Evolutionary conservation across 2,113 vertebrate genomes (phyloP).

Genomic region (Lycocorax pyrrhopterus): DNA sequence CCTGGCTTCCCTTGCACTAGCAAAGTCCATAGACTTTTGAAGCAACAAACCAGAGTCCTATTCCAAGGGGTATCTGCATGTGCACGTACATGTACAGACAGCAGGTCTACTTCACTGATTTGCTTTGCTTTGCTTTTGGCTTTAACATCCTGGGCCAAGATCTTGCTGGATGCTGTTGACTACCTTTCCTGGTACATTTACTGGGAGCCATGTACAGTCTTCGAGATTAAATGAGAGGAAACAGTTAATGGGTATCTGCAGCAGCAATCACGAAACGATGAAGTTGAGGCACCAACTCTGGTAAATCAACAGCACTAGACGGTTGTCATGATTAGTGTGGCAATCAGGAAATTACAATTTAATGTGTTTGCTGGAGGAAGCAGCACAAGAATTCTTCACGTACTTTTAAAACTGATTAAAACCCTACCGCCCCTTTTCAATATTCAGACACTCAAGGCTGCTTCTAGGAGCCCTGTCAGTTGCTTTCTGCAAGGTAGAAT

Average conservation of each 20-base stretch:
- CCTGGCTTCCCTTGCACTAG: background rate
- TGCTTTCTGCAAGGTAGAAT: background rate
- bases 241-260: slow-evolving; percentile 37
- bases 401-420: slow-evolving; percentile 49
- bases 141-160: background rate
- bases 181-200: background rate
- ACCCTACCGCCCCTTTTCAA: slow-evolving; percentile 37
- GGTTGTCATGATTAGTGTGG: slow-evolving; percentile 28
- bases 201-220: background rate
- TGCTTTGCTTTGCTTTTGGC: background rate
- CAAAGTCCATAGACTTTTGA: background rate
- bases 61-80: background rate
- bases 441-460: slow-evolving; percentile 10
- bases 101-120: background rate
- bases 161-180: background rate
- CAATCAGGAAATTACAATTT: slow-evolving; percentile 56
- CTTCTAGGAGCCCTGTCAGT: background rate
- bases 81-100: background rate
- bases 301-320: slow-evolving; percentile 47
- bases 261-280: slow-evolving; percentile 22
- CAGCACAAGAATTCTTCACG: slow-evolving; percentile 41
- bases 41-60: background rate
- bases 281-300: slow-evolving; percentile 20
- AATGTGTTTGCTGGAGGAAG: slow-evolving; percentile 63
- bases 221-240: background rate